Base-by-base conservation (phyloP, 2,797 vertebrate genomes). In the Falco rusticolus region DNA sequence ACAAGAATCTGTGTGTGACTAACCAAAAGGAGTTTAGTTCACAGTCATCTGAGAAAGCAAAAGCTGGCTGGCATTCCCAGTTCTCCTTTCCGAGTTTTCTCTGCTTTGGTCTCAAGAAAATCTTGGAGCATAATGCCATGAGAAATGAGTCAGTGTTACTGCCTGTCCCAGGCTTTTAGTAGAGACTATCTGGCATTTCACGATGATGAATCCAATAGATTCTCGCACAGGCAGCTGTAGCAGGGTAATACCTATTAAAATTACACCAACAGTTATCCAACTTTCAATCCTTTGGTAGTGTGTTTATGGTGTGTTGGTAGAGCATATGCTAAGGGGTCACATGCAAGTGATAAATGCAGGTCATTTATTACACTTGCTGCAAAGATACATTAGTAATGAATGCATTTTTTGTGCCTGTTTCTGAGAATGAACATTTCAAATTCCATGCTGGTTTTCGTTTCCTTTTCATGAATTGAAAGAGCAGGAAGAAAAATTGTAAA, bases 81-180 rank as follows among this genome's bases (percentile, higher is more conserved):
- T 89, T 77, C 68, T 96, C 12, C 76, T 84, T 90, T 94, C 59
- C 50, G 37, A 83, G 19, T 63, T 92, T 91, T 87, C 76, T 78
- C 76, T 78, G 57, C 80, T 94, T 89, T 70, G 43, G 18, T 94
- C 45, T 90, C 41, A 60, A 57, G 53, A 80, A 91, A 86, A 69
- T 56, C 51, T 88, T 92, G 81, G 53, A 78, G 45, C 59, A 78
- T 75, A 92, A 43, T 90, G 72, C 43, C 22, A 1, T 79, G 97
- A 69, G 87, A 96, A 93, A 93, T 96, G 72, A 97, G 68, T 96
- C 72, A 83, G 91, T 65, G 39, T 89, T 90, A 87, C 93, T 72
- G 77, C 81, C 57, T 85, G 53, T 79, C 48, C 60, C 78, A 57
- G 63, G 84, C 80, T 74, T 95, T 83, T 47, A 90, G 70, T 24